Evolutionary conservation across 1,140 invertebrate genomes (phyloP).

Genomic region (Drosophila bocqueti): DNA sequence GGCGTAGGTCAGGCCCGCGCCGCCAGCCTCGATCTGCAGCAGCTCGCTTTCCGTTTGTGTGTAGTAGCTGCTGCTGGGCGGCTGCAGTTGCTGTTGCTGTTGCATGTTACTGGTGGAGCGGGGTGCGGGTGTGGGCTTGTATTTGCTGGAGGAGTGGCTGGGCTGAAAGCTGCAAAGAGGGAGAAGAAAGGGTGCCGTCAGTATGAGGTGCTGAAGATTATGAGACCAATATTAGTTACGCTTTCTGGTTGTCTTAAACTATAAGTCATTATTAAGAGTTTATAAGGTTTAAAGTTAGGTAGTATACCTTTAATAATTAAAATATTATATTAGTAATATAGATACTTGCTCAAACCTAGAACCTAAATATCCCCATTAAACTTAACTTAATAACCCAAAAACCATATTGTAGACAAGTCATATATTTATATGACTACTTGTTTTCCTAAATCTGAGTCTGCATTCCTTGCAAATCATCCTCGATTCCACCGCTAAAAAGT

Average conservation of each 20-base stretch:
- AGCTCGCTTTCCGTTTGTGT: constrained; percentile 82
- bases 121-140: constrained; percentile 71
- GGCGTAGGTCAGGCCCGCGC: constrained; percentile 50
- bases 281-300: not conserved
- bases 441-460: not conserved
- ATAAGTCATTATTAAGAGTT: not conserved
- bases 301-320: not conserved
- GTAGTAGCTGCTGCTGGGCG: constrained; percentile 79
- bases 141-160: constrained; percentile 32
- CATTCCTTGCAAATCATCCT: constrained; percentile 4
- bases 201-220: not conserved
- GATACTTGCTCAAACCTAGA: too few relatives aligned
- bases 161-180: constrained; percentile 42
- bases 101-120: constrained; percentile 67
- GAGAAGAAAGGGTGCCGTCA: not conserved
- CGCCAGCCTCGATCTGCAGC: constrained; percentile 77
- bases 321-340: not conserved
- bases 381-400: not conserved
- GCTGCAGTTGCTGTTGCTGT: constrained; percentile 61
- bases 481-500: constrained; percentile 3
- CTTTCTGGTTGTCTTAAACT: not conserved
- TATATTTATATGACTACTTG: too few relatives aligned
- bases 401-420: too few relatives aligned
- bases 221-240: not conserved
- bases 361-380: not conserved